Evolutionary conservation across 2,113 vertebrate species (phyloP).

Genomic region (Camelus bactrianus): DNA sequence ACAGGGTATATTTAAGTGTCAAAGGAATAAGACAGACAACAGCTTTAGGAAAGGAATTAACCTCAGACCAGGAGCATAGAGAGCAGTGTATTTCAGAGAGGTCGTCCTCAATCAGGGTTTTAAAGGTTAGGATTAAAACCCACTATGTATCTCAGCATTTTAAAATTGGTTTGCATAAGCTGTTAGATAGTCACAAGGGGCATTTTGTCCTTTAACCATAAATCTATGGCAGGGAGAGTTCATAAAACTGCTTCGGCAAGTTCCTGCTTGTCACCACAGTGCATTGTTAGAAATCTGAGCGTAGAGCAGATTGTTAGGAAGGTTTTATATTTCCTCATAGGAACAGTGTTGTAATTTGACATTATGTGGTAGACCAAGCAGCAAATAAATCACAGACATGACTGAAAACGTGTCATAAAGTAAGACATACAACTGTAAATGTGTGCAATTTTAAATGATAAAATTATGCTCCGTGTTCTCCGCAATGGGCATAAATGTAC

Average conservation of each 20-base stretch:
- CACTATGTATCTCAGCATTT: background rate
- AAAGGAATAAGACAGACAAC: background rate
- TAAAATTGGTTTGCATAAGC: slow-evolving; percentile 35
- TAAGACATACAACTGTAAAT: slow-evolving; percentile 64
- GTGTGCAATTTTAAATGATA: slow-evolving; percentile 63
- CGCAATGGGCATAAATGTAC: slow-evolving; percentile 41
- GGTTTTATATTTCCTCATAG: slow-evolving; percentile 69
- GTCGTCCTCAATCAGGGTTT: background rate
- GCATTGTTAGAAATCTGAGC: slow-evolving; percentile 5
- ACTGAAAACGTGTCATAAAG: slow-evolving; percentile 70
- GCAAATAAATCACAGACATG: slow-evolving; percentile 69
- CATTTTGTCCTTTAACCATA: slow-evolving; percentile 19
- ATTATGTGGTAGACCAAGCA: slow-evolving; percentile 67
- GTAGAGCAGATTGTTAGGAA: slow-evolving; percentile 48
- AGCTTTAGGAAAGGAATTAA: background rate
- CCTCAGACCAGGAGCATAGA: background rate
- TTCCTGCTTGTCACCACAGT: background rate
- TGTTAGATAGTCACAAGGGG: background rate
- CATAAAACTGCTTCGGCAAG: slow-evolving; percentile 38
- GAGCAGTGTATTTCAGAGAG: background rate
- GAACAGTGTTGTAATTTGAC: slow-evolving; percentile 63
- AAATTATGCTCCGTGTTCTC: slow-evolving; percentile 48
- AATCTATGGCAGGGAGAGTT: slow-evolving; percentile 49
- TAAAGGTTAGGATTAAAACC: background rate
- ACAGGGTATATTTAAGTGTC: background rate